Conservation (phyloP, 2,113 vertebrate species). For the Lamprotornis superbus region DNA sequence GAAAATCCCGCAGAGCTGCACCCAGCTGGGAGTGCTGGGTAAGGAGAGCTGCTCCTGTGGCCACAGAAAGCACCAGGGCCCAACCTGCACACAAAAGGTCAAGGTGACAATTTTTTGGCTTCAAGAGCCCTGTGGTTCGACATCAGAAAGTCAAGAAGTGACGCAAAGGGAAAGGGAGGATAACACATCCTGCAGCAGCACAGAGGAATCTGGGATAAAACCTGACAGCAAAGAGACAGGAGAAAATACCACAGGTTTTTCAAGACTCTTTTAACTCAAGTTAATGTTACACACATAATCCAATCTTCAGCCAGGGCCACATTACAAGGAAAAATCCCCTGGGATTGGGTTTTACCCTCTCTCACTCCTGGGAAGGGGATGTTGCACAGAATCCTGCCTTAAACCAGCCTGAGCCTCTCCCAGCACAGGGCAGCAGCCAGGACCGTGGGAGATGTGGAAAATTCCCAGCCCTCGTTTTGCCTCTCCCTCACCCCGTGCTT, state of each 20-base stretch:
- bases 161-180: background rate
- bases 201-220: background rate
- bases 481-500: background rate
- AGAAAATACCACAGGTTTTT: background rate
- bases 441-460: background rate
- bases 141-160: background rate
- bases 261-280: background rate
- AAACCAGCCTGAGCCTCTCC: background rate
- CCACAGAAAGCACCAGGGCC: background rate
- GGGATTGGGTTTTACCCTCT: background rate
- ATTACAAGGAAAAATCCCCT: background rate
- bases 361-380: background rate
- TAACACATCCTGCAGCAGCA: rapidly evolving
- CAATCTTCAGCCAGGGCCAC: background rate
- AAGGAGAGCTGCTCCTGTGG: rapidly evolving
- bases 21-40: rapidly evolving
- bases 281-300: rapidly evolving
- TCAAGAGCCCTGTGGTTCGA: background rate
- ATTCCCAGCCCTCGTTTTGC: background rate
- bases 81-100: rapidly evolving
- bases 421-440: rapidly evolving
- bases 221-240: background rate
- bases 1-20: rapidly evolving
- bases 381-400: background rate
- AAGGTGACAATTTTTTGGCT: background rate